These are phyloP conservation scores for Actinia equina DNA, from an alignment of 64 coral and sea anemone genomes.

Conservation along the genomic window DNA sequence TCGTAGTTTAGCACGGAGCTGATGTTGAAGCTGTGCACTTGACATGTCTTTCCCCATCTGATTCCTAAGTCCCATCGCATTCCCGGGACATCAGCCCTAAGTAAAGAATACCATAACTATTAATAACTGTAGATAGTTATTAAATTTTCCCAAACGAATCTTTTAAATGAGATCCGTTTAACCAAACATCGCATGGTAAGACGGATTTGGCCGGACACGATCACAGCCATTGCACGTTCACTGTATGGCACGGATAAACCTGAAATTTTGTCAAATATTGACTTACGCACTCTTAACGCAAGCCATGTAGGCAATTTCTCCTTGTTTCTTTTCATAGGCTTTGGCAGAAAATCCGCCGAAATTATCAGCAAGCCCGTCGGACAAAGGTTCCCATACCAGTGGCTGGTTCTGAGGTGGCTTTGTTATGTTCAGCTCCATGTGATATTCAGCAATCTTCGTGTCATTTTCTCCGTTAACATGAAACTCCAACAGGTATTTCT, in stretches of 20 bases:
- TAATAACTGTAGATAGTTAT: background rate
- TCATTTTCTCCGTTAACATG: conserved; percentile 8
- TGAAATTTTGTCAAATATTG: background rate
- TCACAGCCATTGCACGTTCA: no score
- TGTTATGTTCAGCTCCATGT: background rate
- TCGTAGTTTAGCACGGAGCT: background rate
- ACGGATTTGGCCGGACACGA: no score
- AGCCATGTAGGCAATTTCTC: background rate
- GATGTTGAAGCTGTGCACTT: background rate
- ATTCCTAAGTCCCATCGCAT: background rate
- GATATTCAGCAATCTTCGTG: background rate
- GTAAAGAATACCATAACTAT: background rate
- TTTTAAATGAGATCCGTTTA: no score
- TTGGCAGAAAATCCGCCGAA: background rate
- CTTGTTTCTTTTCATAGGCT: background rate
- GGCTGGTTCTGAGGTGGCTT: background rate
- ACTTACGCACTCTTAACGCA: background rate
- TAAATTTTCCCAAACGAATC: no score
- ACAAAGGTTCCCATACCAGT: background rate
- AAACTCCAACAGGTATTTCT: background rate
- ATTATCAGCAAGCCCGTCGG: background rate
- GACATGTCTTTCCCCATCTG: conserved; percentile 1
- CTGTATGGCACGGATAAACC: no score
- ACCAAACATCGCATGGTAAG: no score
- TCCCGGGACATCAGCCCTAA: background rate